A percentile compares a stretch with the other conserved stretches of the same genome.
Conservation (phyloP, 2,888 invertebrate species). For the Tholera decimalis region DNA sequence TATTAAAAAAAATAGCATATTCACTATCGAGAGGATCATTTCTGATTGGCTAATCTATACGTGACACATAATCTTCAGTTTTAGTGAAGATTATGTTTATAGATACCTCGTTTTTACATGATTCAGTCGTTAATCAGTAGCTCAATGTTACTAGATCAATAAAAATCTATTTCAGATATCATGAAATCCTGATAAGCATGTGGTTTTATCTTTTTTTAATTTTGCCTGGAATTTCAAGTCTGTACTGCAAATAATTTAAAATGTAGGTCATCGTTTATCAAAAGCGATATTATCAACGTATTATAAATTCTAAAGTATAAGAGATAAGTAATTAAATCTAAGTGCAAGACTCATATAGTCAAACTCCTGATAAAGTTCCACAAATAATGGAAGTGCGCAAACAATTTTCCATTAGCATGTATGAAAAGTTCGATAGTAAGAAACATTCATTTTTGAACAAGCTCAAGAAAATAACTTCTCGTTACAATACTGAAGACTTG, state of each 20-base stretch:
- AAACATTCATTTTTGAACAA: conserved; percentile 17
- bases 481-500: conserved; percentile 9
- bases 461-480: conserved; percentile 19
- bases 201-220: conserved; percentile 26
- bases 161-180: conserved; percentile 39
- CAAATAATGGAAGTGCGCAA: background rate
- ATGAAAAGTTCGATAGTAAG: conserved; percentile 10
- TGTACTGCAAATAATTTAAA: background rate
- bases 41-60: conserved; percentile 22
- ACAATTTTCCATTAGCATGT: conserved; percentile 13
- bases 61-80: conserved; percentile 1
- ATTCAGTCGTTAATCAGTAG: conserved; percentile 37
- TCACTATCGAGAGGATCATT: conserved; percentile 22
- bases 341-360: background rate
- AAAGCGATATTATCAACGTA: background rate
- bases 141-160: conserved; percentile 38
- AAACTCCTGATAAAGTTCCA: conserved; percentile 2
- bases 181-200: conserved; percentile 42
- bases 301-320: background rate
- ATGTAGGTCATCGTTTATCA: background rate
- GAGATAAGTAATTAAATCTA: background rate
- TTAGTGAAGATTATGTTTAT: conserved; percentile 12
- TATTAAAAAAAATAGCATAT: conserved; percentile 38
- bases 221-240: conserved; percentile 13
- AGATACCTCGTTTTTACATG: conserved; percentile 23